phyloP scores from a whole-genome alignment of 2,113 vertebrate species.

The Canis aureus region DNA sequence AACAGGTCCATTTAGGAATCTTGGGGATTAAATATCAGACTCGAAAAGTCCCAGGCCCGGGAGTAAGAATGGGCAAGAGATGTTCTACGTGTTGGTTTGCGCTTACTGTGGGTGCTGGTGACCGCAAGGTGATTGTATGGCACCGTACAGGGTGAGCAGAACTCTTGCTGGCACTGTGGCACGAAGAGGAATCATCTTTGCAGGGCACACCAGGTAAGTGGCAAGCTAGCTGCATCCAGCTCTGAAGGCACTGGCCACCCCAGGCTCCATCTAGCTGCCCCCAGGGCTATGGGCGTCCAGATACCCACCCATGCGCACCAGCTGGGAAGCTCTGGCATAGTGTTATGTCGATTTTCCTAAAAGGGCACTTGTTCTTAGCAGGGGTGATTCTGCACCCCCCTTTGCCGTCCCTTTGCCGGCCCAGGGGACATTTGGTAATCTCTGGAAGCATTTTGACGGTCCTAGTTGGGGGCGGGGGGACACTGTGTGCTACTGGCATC shows the following conservation, averaged over 20 bases:
- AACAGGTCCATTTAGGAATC: not conserved
- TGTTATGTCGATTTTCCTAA: not conserved
- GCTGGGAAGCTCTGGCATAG: not conserved
- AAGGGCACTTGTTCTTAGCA: not conserved
- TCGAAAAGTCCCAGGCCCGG: not conserved
- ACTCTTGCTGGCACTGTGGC: not conserved
- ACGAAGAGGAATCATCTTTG: not conserved
- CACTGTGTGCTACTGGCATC: not conserved
- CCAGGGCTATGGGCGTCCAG: no score
- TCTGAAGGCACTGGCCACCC: not conserved
- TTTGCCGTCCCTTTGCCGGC: not conserved
- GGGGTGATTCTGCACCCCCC: not conserved
- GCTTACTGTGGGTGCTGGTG: not conserved
- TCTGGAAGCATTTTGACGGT: not conserved
- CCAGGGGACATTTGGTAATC: not conserved
- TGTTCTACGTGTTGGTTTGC: rapidly evolving
- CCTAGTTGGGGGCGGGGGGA: not conserved
- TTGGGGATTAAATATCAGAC: not conserved
- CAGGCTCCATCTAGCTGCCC: not conserved
- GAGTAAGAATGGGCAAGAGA: not conserved
- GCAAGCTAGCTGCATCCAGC: not conserved
- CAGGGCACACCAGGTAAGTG: not conserved
- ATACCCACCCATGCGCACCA: rapidly evolving
- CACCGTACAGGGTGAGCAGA: not conserved
- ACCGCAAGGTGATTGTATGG: not conserved